phyloP scores from a whole-genome alignment of 2,888 invertebrate species.

The Epirrhoe tristata region DNA sequence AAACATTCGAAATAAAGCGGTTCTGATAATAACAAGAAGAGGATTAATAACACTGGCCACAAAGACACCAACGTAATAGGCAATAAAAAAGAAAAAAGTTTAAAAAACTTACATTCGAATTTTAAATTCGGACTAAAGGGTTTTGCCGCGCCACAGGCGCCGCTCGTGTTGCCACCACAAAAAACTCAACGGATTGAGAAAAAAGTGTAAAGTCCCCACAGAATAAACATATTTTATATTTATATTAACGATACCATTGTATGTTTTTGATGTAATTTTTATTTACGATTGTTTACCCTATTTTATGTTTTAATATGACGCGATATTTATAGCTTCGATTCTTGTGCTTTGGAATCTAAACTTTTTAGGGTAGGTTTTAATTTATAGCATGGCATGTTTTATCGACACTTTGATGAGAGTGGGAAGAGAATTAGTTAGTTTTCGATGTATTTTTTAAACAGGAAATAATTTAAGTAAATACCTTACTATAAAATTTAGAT shows the following conservation, averaged over 20 bases:
- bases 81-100: conserved; percentile 49
- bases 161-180: conserved; percentile 69
- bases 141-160: conserved; percentile 78
- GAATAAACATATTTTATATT: conserved; percentile 81
- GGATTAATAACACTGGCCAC: conserved; percentile 69
- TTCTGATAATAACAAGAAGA: conserved; percentile 72
- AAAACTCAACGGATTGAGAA: conserved; percentile 59
- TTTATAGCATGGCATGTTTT: conserved; percentile 66
- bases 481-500: too few relatives aligned
- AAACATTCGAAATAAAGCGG: conserved; percentile 68
- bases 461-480: not conserved
- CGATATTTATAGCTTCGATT: conserved; percentile 75
- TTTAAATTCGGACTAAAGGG: conserved; percentile 76
- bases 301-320: conserved; percentile 84
- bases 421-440: conserved; percentile 46
- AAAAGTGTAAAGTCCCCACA: conserved; percentile 80
- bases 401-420: conserved; percentile 64
- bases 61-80: conserved; percentile 42
- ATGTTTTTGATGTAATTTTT: conserved; percentile 80
- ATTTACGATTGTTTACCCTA: conserved; percentile 84
- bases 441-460: conserved; percentile 13
- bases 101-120: conserved; percentile 47
- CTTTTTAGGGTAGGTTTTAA: conserved; percentile 66
- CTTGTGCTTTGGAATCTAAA: conserved; percentile 63
- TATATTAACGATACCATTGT: conserved; percentile 80